Conservation (phyloP, 2,113 vertebrate species). For the Muntiacus muntjak region DNA sequence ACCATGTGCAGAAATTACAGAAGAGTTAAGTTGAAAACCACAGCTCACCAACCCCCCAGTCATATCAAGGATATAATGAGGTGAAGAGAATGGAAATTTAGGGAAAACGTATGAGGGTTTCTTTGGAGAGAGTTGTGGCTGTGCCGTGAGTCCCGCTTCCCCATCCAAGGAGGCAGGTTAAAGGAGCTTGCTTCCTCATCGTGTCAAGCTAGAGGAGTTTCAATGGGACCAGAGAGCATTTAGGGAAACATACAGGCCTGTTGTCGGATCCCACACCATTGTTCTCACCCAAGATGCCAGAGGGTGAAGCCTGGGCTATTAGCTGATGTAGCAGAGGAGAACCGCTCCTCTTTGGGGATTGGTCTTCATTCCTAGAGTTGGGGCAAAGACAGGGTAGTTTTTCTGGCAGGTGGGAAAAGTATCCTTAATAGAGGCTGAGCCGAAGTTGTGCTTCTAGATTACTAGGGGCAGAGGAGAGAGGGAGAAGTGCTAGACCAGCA, state of each 20-base stretch:
- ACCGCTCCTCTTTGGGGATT: neutral
- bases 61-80: neutral
- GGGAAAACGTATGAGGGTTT: neutral
- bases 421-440: neutral
- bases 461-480: neutral
- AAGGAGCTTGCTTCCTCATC: neutral
- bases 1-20: neutral
- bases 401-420: neutral
- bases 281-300: neutral
- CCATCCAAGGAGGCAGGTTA: neutral
- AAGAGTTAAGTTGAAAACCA: neutral
- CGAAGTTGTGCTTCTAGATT: neutral
- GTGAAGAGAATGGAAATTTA: neutral
- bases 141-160: neutral
- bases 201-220: neutral
- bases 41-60: neutral
- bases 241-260: neutral
- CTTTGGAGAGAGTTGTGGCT: neutral
- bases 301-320: neutral
- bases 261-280: neutral
- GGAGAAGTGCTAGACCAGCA: neutral
- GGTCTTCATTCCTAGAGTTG: neutral
- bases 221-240: neutral
- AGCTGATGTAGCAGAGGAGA: neutral
- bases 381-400: neutral